Evolutionary conservation across 2,888 invertebrate genomes (phyloP), one percentile per base, ranked within the genome.

Genomic region (Nomada hirtipes): DNA sequence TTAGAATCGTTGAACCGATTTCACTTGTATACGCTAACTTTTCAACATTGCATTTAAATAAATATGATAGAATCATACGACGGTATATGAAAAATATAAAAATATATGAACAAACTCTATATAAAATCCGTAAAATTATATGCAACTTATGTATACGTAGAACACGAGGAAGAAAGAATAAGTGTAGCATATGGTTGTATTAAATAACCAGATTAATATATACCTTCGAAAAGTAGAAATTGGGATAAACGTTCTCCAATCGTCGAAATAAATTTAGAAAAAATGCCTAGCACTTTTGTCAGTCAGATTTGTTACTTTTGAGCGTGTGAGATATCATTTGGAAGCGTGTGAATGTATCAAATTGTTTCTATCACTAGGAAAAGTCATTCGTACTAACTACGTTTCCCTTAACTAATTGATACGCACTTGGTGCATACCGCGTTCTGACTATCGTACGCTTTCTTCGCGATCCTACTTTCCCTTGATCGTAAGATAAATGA

Each of bases 381-480:
- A 67, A 20, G 11, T 50, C 42, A 61, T 57, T 44, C 13, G 52
- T 64, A 76, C 65, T 77, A 67, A 47, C 26, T 73, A 64, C 23
- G n/a, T 55, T 50, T 15, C 18, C 10, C 20, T 71, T 69, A 68
- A 57, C 42, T 57, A 67, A 68, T 74, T 76, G 73, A 52, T 47
- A 75, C 76, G 72, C 83, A 82, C 70, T 70, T 73, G 50, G 70
- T 82, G 67, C 79, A 67, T 59, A 13, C 61, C 59, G 69, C 13
- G 65, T 76, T 73, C 20, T 71, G n/a, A 61, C 76, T 76, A 73
- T 50, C 29, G 50, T 72, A 59, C 18, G 13, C 53, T 75, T 72
- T 36, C n/a, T 53, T 67, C 23, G 67, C 71, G 59, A 71, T 83
- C 53, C 20, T 69, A 70, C 47, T 69, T 65, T 71, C 53, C 36